A percentile compares a stretch with the other conserved stretches of the same genome.
Conservation (phyloP, 1,140 invertebrate genomes). For the Thaumetopoea pityocampa region DNA sequence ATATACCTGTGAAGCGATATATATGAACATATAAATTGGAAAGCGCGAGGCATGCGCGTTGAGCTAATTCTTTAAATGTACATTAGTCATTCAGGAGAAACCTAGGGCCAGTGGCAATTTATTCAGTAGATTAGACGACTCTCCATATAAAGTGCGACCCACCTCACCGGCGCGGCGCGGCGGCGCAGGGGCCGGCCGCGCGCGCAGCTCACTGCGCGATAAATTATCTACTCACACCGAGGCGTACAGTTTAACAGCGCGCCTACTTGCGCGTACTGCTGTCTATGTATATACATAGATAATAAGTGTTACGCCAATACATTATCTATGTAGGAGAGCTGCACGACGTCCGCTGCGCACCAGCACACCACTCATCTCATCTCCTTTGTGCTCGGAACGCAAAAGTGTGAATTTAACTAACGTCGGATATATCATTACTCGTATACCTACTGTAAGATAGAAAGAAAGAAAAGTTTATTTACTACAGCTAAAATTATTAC, state of each 20-base stretch:
- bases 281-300: slow-evolving; percentile 1
- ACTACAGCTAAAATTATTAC: no score
- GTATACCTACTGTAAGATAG: no score
- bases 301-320: slow-evolving; percentile 12
- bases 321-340: slow-evolving; percentile 14
- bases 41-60: slow-evolving; percentile 40
- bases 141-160: slow-evolving; percentile 63
- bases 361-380: slow-evolving; percentile 5
- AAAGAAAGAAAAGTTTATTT: no score
- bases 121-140: slow-evolving; percentile 60
- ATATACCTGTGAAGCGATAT: slow-evolving; percentile 4
- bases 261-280: slow-evolving; percentile 4
- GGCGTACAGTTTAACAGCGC: slow-evolving; percentile 8
- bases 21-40: slow-evolving; percentile 27
- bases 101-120: slow-evolving; percentile 53
- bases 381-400: slow-evolving; percentile 29
- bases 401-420: no score
- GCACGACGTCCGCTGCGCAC: slow-evolving; percentile 15
- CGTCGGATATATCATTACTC: no score
- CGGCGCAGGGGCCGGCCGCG: slow-evolving; percentile 23
- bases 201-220: slow-evolving; percentile 42
- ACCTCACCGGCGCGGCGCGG: slow-evolving; percentile 29
- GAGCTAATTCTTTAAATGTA: slow-evolving; percentile 44
- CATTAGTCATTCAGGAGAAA: slow-evolving; percentile 64
- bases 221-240: slow-evolving; percentile 57